phyloP scores from a whole-genome alignment of 2,113 vertebrate species.

The Datnioides undecimradiatus region DNA sequence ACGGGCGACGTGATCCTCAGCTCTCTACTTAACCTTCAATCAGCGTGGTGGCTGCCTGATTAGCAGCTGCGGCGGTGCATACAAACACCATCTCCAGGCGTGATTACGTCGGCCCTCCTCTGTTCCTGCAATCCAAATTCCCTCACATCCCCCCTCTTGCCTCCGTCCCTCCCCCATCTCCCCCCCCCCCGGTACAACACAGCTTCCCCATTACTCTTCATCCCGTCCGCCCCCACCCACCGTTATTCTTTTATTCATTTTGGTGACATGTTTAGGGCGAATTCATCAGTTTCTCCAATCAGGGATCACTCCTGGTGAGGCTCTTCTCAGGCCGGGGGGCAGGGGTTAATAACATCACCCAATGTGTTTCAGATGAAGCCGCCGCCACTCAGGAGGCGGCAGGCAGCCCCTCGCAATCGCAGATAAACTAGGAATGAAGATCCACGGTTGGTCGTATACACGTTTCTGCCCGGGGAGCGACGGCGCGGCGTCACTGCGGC shows the following conservation, averaged over 20 bases:
- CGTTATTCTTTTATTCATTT: slow-evolving; percentile 61
- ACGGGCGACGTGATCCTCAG: slow-evolving; percentile 35
- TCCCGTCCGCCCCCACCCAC: slow-evolving; percentile 46
- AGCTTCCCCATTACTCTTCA: slow-evolving; percentile 58
- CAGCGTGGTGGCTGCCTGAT: slow-evolving; percentile 67
- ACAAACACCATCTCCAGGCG: slow-evolving; percentile 56
- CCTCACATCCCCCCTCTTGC: slow-evolving; percentile 4
- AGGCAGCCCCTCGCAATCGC: slow-evolving; percentile 29
- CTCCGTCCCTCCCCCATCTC: slow-evolving; percentile 4
- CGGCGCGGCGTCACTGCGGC: slow-evolving; percentile 17
- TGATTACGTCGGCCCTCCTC: slow-evolving; percentile 44
- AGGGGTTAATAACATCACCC: slow-evolving; percentile 57
- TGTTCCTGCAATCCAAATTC: slow-evolving; percentile 53
- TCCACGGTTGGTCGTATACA: slow-evolving; percentile 22
- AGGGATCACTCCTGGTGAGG: not conserved
- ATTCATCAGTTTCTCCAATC: slow-evolving; percentile 61
- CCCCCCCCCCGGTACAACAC: slow-evolving; percentile 30
- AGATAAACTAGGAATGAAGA: slow-evolving; percentile 57
- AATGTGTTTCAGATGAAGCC: slow-evolving; percentile 40
- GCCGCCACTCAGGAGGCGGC: not conserved
- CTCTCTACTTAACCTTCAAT: slow-evolving; percentile 69
- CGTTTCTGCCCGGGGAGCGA: slow-evolving; percentile 22
- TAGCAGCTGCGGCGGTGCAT: slow-evolving; percentile 58
- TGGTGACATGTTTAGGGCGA: slow-evolving; percentile 47
- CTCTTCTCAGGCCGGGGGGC: slow-evolving; percentile 18